A percentile compares a stretch with the other conserved stretches of the same genome.
These are phyloP conservation scores for Drosophila biarmipes DNA, from an alignment of 1,140 invertebrate species.

Conservation along the genomic window DNA sequence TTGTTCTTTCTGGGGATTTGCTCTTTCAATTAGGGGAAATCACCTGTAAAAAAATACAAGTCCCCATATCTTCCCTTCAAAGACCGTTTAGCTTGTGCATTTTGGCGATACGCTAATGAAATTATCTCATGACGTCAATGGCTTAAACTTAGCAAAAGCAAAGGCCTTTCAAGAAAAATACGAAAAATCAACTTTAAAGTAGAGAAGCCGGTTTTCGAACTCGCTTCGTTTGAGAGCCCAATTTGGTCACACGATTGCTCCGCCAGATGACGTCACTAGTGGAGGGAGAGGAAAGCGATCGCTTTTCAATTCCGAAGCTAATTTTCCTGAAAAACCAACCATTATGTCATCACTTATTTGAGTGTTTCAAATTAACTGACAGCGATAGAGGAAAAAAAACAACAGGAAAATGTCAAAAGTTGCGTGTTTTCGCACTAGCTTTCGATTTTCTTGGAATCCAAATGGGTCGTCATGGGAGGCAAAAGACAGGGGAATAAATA, in stretches of 20 bases:
- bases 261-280: constrained; percentile 59
- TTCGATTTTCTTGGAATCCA: constrained; percentile 61
- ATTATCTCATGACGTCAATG: constrained; percentile 64
- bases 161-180: constrained; percentile 14
- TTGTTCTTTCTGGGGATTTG: constrained; percentile 7
- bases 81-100: constrained; percentile 37
- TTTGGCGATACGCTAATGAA: constrained; percentile 59
- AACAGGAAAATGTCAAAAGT: constrained; percentile 66
- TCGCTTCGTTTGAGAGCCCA: constrained; percentile 53
- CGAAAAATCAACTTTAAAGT: constrained; percentile 12
- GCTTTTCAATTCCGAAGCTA: constrained; percentile 39
- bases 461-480: constrained; percentile 9
- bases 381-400: constrained; percentile 3
- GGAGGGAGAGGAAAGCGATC: constrained; percentile 29
- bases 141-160: constrained; percentile 39
- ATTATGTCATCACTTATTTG: constrained; percentile 65
- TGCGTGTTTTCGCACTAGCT: constrained; percentile 68
- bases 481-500: neutral
- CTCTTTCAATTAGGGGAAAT: constrained; percentile 25
- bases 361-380: constrained; percentile 37
- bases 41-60: constrained; percentile 8
- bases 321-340: constrained; percentile 9
- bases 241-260: constrained; percentile 60
- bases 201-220: constrained; percentile 59
- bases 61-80: constrained; percentile 8